Percentiles rank a stretch among this genome's conserved stretches.
Evolutionary conservation across 2,888 invertebrate species (phyloP).

Genomic region (Vandiemenella viatica): DNA sequence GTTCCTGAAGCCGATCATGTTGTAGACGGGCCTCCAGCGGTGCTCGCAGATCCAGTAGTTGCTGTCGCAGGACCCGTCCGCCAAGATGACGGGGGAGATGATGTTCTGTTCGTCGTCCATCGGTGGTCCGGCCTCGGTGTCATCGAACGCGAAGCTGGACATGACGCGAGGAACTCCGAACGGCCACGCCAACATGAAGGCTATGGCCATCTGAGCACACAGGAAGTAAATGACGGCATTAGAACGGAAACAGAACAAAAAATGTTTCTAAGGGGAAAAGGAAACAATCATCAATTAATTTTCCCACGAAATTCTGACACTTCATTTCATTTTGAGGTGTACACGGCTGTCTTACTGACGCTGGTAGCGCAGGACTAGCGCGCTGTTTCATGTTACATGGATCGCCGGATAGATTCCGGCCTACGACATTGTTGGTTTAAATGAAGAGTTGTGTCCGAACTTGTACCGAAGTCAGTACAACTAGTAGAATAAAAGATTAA

Average conservation of each 20-base stretch:
- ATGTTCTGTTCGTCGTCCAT: conserved; percentile 26
- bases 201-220: conserved; percentile 30
- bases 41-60: conserved; percentile 31
- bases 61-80: conserved; percentile 24
- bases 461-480: no score
- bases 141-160: conserved; percentile 35
- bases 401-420: no score
- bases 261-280: no score
- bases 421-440: no score
- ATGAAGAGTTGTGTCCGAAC: no score
- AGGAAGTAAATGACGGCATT: neutral
- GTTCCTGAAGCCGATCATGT: conserved; percentile 29
- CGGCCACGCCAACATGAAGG: conserved; percentile 42
- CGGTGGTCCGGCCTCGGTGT: conserved; percentile 27
- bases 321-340: no score
- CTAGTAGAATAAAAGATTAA: no score
- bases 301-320: no score
- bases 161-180: conserved; percentile 39
- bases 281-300: no score
- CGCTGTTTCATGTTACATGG: no score
- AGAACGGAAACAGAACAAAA: neutral
- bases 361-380: no score
- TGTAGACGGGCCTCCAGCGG: conserved; percentile 26
- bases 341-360: no score
- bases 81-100: conserved; percentile 26